These are phyloP conservation scores for Dinothrombium tinctorium DNA, from an alignment of 1,140 invertebrate genomes.

Conservation along the genomic window DNA sequence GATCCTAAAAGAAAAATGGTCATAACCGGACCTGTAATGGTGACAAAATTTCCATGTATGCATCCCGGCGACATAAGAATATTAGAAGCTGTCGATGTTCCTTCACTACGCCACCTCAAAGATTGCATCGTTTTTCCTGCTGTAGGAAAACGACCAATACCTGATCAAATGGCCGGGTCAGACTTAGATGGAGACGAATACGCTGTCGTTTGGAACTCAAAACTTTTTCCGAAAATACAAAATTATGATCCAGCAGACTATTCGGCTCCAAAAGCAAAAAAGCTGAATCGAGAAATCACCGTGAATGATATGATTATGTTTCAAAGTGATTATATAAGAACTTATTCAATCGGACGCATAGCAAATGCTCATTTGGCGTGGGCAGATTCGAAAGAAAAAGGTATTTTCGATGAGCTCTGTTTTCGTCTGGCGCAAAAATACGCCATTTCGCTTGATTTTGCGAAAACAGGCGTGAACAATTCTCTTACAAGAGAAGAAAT, in stretches of 20 bases:
- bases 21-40: conserved; percentile 12
- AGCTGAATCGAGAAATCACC: background rate
- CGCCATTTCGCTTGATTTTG: conserved; percentile 19
- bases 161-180: conserved; percentile 24
- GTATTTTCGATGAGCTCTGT: conserved; percentile 13
- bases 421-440: conserved; percentile 16
- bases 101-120: conserved; percentile 18
- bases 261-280: background rate
- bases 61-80: conserved; percentile 23
- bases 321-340: conserved; percentile 16
- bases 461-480: conserved; percentile 17
- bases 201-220: conserved; percentile 13
- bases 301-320: conserved; percentile 17
- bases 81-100: conserved; percentile 20
- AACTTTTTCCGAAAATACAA: conserved; percentile 7
- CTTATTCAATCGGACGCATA: conserved; percentile 19
- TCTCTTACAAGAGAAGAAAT: conserved; percentile 10
- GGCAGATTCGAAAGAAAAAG: conserved; percentile 15
- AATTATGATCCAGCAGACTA: conserved; percentile 12
- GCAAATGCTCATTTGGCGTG: conserved; percentile 17
- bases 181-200: conserved; percentile 18
- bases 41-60: conserved; percentile 23
- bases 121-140: conserved; percentile 25
- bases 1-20: background rate
- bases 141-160: conserved; percentile 21